Evolutionary conservation across 2,888 invertebrate species (phyloP), one percentile per base, ranked within the genome.

Genomic region (Plagodis pulveraria): DNA sequence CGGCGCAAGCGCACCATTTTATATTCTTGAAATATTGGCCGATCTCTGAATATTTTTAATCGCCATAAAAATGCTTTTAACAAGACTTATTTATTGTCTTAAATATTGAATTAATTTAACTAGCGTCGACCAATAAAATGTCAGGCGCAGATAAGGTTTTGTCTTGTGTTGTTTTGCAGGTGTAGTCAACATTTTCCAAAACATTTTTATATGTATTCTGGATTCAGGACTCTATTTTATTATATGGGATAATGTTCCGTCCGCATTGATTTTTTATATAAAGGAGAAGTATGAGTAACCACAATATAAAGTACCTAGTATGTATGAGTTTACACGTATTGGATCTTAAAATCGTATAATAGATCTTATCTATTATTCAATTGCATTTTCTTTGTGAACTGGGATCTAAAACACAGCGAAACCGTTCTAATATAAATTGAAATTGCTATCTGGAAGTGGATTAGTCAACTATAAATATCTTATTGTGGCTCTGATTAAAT

Each of bases 61-160:
- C 77, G 81, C 84, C 77, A 86, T 89, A 89, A 88, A 89, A 87
- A 83, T 82, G 81, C 83, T 84, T 81, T 86, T 86, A 86, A 86
- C 81, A 83, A 78, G 79, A 80, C 78, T 86, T 84, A 83, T 85
- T 86, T 86, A 85, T 84, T 81, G 78, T 84, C 81, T 81, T 78
- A 83, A 82, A 83, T 80, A 83, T 82, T 79, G 71, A 83, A 86
- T 86, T 84, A 84, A 85, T 86, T 80, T 76, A 74, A 76, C 70
- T 68, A 68, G 66, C 57, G 56, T 59, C 58, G 47, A 63, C 63
- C 70, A 74, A 72, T 76, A 76, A 65, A 66, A 63, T 66, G 62
- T 66, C 62, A 64, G 44, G n/a, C 46, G 58, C 64, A 57, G 66
- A 63, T 68, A 64, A 68, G 59, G 57, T 56, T 22, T 56, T 64